A percentile compares a stretch with the other conserved stretches of the same genome.
phyloP scores from a whole-genome alignment of 2,113 vertebrate species.

The Malurus elegans region DNA sequence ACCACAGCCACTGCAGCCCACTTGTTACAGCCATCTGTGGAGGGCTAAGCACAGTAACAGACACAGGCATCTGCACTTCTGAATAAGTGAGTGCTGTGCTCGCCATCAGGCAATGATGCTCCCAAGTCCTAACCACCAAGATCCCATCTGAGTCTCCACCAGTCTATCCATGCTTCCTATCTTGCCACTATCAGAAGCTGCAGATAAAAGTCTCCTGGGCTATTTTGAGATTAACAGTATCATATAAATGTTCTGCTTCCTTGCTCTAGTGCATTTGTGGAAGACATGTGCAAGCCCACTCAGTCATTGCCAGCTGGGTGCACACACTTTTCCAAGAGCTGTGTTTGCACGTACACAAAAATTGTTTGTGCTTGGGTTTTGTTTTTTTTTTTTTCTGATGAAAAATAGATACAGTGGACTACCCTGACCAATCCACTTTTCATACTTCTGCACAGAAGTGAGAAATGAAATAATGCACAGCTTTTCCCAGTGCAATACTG shows the following conservation, averaged over 20 bases:
- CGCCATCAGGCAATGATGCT: neutral
- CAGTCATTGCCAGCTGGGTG: neutral
- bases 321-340: neutral
- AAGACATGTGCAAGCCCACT: accelerated
- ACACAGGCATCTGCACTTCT: neutral
- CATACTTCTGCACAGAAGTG: neutral
- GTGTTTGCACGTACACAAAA: neutral
- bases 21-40: neutral
- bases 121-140: neutral
- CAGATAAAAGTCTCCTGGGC: neutral
- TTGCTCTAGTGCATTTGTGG: neutral
- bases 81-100: neutral
- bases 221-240: neutral
- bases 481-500: neutral
- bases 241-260: neutral
- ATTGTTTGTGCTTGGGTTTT: accelerated
- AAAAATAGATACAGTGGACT: neutral
- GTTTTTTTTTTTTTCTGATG: neutral
- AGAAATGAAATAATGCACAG: neutral
- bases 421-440: accelerated
- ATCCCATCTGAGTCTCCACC: neutral
- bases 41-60: neutral
- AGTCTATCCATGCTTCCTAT: neutral
- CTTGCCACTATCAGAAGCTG: neutral
- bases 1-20: neutral